Evolutionary conservation across 2,113 vertebrate species (phyloP).

Genomic region (Illadopsis cleaveri): DNA sequence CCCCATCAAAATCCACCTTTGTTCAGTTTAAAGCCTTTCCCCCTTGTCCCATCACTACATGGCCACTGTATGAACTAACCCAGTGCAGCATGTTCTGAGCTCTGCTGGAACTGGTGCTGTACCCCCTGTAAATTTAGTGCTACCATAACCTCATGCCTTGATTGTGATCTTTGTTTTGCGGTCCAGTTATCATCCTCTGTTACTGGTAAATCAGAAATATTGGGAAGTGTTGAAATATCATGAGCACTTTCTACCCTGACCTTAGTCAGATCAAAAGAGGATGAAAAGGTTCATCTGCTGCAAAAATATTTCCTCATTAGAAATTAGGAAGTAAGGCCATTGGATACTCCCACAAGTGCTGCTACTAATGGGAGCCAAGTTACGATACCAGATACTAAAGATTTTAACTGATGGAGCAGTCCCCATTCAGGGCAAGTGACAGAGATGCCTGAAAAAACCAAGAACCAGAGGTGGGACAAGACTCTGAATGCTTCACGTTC

Average conservation of each 20-base stretch:
- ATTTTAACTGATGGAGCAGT: neutral
- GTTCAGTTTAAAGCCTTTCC: neutral
- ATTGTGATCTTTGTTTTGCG: neutral
- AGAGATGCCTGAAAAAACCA: neutral
- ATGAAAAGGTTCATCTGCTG: neutral
- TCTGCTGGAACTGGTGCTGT: neutral
- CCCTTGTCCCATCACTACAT: neutral
- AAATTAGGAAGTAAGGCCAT: neutral
- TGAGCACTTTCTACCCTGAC: neutral
- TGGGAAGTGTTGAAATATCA: neutral
- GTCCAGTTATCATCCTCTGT: neutral
- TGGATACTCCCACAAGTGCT: neutral
- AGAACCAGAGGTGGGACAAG: neutral
- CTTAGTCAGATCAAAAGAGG: neutral
- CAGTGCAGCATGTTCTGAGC: neutral
- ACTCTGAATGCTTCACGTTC: neutral
- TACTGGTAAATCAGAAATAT: neutral
- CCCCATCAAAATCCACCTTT: neutral
- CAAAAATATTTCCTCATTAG: neutral
- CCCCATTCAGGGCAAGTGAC: no score
- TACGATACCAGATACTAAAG: neutral
- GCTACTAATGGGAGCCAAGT: neutral
- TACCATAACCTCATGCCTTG: neutral
- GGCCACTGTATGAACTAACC: neutral
- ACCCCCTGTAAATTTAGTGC: neutral